Percentiles rank a stretch among this genome's conserved stretches.
phyloP scores from a whole-genome alignment of 2,113 vertebrate species.

The Litocranius walleri region DNA sequence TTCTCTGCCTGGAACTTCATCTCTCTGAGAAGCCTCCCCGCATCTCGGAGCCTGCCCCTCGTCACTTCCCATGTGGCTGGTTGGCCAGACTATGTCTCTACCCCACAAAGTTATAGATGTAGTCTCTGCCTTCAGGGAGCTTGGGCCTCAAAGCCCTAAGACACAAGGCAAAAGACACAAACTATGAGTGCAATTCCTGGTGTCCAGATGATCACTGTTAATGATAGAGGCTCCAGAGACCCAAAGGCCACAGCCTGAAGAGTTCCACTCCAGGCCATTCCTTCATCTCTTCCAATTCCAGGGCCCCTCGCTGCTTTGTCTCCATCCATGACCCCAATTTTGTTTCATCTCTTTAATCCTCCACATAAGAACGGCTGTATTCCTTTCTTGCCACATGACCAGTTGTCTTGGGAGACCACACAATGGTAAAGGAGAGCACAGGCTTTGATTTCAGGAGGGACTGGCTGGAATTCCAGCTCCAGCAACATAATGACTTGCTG shows the following conservation, averaged over 20 bases:
- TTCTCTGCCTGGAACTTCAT: neutral
- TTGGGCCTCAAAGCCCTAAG: neutral
- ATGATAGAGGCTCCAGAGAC: neutral
- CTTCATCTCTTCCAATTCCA: neutral
- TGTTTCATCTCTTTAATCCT: neutral
- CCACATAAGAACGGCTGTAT: neutral
- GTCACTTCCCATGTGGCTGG: no score
- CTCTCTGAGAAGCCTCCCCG: neutral
- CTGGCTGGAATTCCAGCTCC: neutral
- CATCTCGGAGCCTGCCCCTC: neutral
- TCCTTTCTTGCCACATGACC: neutral
- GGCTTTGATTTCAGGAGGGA: neutral
- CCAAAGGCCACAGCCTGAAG: neutral
- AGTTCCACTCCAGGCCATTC: no score
- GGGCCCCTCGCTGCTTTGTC: neutral
- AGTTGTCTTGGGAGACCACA: neutral
- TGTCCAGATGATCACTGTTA: neutral
- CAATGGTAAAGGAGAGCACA: neutral
- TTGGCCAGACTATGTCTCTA: neutral
- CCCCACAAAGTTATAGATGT: neutral
- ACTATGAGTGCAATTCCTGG: fast-evolving
- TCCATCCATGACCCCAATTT: neutral
- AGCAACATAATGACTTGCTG: neutral
- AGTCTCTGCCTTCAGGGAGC: neutral
- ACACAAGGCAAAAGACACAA: neutral